A percentile compares a stretch with the other conserved stretches of the same genome.
These are phyloP conservation scores for Amaurobius ferox DNA, from an alignment of 2,888 invertebrate species.

Conservation along the genomic window DNA sequence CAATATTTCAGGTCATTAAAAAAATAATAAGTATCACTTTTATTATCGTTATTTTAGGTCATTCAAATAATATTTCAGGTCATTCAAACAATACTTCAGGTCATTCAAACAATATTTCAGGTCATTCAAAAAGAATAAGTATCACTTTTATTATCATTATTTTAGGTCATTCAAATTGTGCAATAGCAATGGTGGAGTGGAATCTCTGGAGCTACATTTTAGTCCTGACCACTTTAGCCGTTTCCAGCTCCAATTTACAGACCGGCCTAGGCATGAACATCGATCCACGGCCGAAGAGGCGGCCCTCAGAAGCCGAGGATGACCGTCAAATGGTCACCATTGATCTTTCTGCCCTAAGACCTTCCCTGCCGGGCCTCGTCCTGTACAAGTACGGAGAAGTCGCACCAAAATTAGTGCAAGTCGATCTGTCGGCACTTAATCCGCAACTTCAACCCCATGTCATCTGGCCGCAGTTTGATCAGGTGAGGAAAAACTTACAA, in stretches of 20 bases:
- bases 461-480: constrained; percentile 60
- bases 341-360: constrained; percentile 56
- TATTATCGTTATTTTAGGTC: no score
- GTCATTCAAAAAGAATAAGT: no score
- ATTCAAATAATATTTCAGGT: no score
- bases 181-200: not conserved
- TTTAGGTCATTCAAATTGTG: no score
- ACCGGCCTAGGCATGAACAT: not conserved
- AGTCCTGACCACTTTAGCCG: not conserved
- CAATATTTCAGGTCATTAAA: no score
- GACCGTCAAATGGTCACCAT: constrained; percentile 50
- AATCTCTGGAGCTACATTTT: not conserved
- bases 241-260: not conserved
- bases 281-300: constrained; percentile 12
- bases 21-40: no score
- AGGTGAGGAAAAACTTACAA: no score
- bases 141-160: no score
- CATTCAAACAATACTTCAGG: no score
- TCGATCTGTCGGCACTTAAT: constrained; percentile 43
- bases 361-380: constrained; percentile 57
- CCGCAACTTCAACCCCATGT: constrained; percentile 56
- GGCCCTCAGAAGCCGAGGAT: constrained; percentile 29
- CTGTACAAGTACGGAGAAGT: constrained; percentile 60
- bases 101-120: no score
- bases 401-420: constrained; percentile 55